Evolutionary conservation across 2,113 vertebrate species (phyloP), one percentile per base, ranked within the genome.

Genomic region (Terrapene triunguis): DNA sequence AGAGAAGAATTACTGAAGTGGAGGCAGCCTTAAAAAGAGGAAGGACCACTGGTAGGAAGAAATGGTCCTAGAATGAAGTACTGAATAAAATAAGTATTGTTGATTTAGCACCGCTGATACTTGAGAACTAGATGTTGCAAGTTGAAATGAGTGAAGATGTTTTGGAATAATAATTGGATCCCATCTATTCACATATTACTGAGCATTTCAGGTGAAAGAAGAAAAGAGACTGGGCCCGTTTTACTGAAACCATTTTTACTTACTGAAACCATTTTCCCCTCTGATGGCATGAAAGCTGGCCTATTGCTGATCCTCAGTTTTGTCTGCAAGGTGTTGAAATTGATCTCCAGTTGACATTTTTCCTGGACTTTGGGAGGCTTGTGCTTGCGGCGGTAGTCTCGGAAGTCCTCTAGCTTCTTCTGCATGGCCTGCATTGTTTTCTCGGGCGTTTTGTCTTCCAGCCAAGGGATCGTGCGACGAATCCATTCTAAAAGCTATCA

Each of bases 201-300:
- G 84, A 90, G 51, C 88, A 69, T 0, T 0, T 0, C n/a, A 51
- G 50, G 50, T 65, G 72, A 86, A 81, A 91, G 11, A 22, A 83
- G 32, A 88, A 79, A 0, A 3, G 47, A 91, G 47, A n/a, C 80
- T 35, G 50, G 35, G 51, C 22, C 80, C 2, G 21, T 74, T 14
- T 98, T 98, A 99, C 99, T 96, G 99, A 99, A 96, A 99, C 99
- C 99, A 99, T 99, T 10, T 80, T 54, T 89, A 98, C 98, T 98
- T 98, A 99, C 99, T 96, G 99, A 99, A 96, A 99, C 99, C 99
- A 99, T 99, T 98, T 99, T 99, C 82, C 99, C 99, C 96, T 99
- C 99, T 0, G 99, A 99, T 86, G 99, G 99, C 99, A 99, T 99
- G 97, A 99, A 99, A 83, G 99, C 99, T 0, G 99, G 99, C 3